phyloP scores from a whole-genome alignment of 2,888 invertebrate genomes.

The Eugnorisma glareosa region DNA sequence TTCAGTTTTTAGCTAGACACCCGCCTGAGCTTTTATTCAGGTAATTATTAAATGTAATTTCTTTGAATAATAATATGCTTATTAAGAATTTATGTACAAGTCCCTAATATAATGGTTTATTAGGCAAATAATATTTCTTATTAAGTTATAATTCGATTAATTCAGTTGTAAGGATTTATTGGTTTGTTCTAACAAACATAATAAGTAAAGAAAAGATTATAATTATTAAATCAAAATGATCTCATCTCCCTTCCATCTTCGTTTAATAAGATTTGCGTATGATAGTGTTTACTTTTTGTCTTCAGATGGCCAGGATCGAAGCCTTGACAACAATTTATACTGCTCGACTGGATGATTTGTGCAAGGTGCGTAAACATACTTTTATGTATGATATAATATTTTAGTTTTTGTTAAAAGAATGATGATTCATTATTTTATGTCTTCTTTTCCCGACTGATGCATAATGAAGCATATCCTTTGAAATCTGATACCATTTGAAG shows the following conservation, averaged over 20 bases:
- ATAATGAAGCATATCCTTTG: slow-evolving; percentile 76
- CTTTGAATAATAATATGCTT: neutral
- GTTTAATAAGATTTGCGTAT: neutral
- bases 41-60: slow-evolving; percentile 68
- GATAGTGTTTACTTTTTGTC: slow-evolving; percentile 27
- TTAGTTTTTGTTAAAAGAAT: slow-evolving; percentile 50
- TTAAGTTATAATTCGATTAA: neutral
- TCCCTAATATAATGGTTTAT: neutral
- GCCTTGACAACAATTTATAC: slow-evolving; percentile 39
- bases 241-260: too few species aligned
- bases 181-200: neutral
- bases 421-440: slow-evolving; percentile 80
- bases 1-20: slow-evolving; percentile 85
- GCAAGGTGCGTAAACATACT: slow-evolving; percentile 50
- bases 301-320: slow-evolving; percentile 52
- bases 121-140: slow-evolving; percentile 1
- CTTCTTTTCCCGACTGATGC: slow-evolving; percentile 84
- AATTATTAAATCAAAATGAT: neutral
- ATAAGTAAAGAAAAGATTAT: neutral
- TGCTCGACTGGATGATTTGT: slow-evolving; percentile 31
- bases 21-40: slow-evolving; percentile 68
- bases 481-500: slow-evolving; percentile 64
- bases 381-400: too few species aligned
- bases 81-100: too few species aligned
- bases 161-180: neutral